phyloP scores from a whole-genome alignment of 1,140 invertebrate species.

The Hyles euphorbiae region DNA sequence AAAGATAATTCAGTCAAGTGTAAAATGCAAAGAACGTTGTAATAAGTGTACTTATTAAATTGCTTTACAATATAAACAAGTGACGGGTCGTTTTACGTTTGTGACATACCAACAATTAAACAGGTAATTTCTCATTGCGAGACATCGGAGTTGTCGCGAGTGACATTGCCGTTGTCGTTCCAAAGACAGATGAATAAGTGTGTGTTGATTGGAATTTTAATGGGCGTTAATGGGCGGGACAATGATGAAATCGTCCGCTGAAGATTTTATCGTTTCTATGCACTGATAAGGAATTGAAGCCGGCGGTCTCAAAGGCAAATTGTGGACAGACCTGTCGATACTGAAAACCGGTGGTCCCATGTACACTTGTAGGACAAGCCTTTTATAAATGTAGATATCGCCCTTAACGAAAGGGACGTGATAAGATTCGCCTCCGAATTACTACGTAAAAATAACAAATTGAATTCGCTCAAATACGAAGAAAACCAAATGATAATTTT shows the following conservation, averaged over 20 bases:
- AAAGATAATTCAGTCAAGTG: too few species aligned
- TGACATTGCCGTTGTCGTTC: constrained; percentile 26
- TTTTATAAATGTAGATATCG: too few species aligned
- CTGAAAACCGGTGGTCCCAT: constrained; percentile 50
- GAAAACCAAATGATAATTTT: too few species aligned
- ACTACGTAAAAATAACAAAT: too few species aligned
- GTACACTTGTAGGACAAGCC: constrained; percentile 10
- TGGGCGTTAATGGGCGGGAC: constrained; percentile 68
- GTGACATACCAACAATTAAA: constrained; percentile 42
- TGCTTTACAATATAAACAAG: too few species aligned
- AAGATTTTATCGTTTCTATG: constrained; percentile 68
- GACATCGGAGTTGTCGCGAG: constrained; percentile 37
- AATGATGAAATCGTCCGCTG: constrained; percentile 63
- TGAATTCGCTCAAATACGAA: too few species aligned
- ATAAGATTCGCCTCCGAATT: background rate
- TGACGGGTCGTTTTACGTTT: too few species aligned
- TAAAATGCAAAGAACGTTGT: too few species aligned
- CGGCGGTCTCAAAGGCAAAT: constrained; percentile 71
- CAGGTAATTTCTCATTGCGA: constrained; percentile 45
- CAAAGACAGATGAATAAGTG: constrained; percentile 45
- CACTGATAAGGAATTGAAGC: constrained; percentile 60
- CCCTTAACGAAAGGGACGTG: background rate
- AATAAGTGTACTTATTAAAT: too few species aligned
- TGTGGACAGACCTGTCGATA: constrained; percentile 45
- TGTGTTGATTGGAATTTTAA: constrained; percentile 69